Base-by-base conservation (phyloP, 2,113 vertebrate genomes). In the Macheiramphus alcinus region DNA sequence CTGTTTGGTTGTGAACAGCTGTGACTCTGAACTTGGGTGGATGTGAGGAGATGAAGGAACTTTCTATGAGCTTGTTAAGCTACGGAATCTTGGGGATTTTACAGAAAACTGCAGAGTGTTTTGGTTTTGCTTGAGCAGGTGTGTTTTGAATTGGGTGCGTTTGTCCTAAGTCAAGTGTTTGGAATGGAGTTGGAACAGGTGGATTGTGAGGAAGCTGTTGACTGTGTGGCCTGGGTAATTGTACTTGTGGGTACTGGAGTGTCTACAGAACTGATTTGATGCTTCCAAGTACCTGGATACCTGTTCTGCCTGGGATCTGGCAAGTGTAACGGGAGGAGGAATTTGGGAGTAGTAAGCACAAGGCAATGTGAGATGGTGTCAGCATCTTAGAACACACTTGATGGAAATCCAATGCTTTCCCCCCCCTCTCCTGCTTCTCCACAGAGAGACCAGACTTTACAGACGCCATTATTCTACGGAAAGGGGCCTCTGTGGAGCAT, bases 381-480 rank as follows among this genome's bases (percentile, higher is more conserved):
- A 88, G 83, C 68, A 26, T 29, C 20, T 94, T 81, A 59, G 29
- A 84, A 58, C 59, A 56, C 36, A 40, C 56, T 32, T 79, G 52
- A 86, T 59, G 67, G 63, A 55, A 55, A 94, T 58, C 56, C 47
- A 79, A 18, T 71, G 43, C 23, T 50, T 55, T 19, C 29, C 27
- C 26, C 31, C 45, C n/a, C 22, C 59, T 13, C 29, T 55, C 80
- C 21, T 95, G 53, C 58, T 95, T 88, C 63, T 70, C 53, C 82
- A 70, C 91, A 99, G 99, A 99, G 97, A 99, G 99, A 75, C 99
- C 99, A 19, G 99, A 99, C 97, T 99, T 99, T 72, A 94, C 96
- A 16, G 99, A 99, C 34, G 99, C 99, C 88, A 99, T 99, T 90
- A 99, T 99, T 95, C 99, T 99, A 94, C 98, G 99, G 94, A 99